Percentiles rank a stretch among this genome's conserved stretches.
phyloP scores from a whole-genome alignment of 2,888 invertebrate species.

The Phengaris arion region DNA sequence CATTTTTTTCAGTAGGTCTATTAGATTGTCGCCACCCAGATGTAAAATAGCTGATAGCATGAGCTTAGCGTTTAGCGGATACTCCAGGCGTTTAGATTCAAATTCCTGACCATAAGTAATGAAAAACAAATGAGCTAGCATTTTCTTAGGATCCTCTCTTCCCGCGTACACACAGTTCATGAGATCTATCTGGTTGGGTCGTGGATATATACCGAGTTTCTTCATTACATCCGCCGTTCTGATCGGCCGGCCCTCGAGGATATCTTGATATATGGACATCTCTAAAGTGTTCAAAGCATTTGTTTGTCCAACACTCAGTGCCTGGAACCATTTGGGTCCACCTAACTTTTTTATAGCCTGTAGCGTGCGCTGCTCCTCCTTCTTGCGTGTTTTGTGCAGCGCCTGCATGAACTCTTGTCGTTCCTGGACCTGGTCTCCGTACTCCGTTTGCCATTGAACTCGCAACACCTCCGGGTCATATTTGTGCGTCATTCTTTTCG shows the following conservation, averaged over 20 bases:
- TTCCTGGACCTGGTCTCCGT: conserved; percentile 54
- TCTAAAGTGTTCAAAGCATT: conserved; percentile 55
- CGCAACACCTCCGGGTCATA: conserved; percentile 48
- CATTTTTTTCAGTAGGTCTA: conserved; percentile 50
- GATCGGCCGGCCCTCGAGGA: conserved; percentile 59
- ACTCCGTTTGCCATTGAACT: conserved; percentile 54
- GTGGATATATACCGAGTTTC: conserved; percentile 56
- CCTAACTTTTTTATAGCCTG: conserved; percentile 46
- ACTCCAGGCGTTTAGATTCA: conserved; percentile 53
- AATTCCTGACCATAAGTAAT: conserved; percentile 54
- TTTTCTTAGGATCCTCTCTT: conserved; percentile 59
- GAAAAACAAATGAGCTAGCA: conserved; percentile 62
- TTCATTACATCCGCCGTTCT: conserved; percentile 51
- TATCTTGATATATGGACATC: conserved; percentile 59
- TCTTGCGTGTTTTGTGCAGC: conserved; percentile 53
- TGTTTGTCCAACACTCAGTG: conserved; percentile 62
- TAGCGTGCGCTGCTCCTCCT: conserved; percentile 45
- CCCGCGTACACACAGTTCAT: conserved; percentile 59
- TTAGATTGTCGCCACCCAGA: conserved; percentile 57
- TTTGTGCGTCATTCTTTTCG: conserved; percentile 46
- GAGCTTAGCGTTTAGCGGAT: conserved; percentile 58
- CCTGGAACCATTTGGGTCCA: conserved; percentile 69
- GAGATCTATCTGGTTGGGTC: conserved; percentile 52
- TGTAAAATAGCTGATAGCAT: conserved; percentile 64
- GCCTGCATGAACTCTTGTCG: conserved; percentile 63